A percentile compares a stretch with the other conserved stretches of the same genome.
These are phyloP conservation scores for Falco berigora DNA, from an alignment of 2,797 vertebrate genomes.

Conservation along the genomic window DNA sequence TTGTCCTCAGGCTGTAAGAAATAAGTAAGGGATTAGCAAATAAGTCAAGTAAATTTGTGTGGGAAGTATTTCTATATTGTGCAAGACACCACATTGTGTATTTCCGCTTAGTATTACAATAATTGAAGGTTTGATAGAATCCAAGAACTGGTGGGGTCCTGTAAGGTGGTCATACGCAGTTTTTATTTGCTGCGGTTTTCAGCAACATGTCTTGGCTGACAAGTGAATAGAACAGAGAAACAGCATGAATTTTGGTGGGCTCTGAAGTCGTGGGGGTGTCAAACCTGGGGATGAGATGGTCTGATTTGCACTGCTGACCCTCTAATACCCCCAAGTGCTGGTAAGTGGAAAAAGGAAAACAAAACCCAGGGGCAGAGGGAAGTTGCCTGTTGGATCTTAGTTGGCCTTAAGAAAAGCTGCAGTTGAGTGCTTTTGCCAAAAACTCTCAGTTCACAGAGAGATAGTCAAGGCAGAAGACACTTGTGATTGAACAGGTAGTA, in stretches of 20 bases:
- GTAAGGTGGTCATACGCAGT: fast-evolving
- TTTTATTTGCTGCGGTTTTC: neutral
- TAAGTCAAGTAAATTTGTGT: neutral
- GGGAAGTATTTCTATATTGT: neutral
- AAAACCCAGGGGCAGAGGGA: neutral
- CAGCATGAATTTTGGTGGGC: neutral
- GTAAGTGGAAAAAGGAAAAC: neutral
- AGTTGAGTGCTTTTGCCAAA: neutral
- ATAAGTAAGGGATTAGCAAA: neutral
- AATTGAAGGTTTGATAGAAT: neutral
- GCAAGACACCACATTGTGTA: neutral
- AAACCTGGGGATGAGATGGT: neutral
- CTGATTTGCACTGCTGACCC: neutral
- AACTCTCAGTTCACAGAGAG: neutral
- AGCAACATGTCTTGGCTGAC: neutral
- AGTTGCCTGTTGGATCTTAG: neutral
- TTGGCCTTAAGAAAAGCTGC: neutral
- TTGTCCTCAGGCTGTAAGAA: neutral
- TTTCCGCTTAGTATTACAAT: neutral
- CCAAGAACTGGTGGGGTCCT: neutral
- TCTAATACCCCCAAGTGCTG: no score
- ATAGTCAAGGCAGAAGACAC: neutral
- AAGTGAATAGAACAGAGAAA: neutral
- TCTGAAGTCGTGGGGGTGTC: neutral
- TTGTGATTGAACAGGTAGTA: neutral